These are phyloP conservation scores for Mormyrus lacerda DNA, from an alignment of 2,113 vertebrate species.

Conservation along the genomic window DNA sequence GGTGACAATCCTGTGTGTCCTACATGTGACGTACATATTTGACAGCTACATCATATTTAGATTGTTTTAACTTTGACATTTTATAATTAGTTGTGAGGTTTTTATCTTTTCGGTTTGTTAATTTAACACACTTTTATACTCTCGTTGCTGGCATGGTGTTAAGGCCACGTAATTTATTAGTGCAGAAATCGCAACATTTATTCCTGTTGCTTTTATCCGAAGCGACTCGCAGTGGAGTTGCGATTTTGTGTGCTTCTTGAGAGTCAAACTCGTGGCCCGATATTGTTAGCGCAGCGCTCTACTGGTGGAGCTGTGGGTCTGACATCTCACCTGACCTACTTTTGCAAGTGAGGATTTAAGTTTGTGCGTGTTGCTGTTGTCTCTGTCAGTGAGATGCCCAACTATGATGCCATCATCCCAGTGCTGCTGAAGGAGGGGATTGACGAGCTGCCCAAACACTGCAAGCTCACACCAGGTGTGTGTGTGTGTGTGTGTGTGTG, in stretches of 20 bases:
- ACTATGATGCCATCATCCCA: conserved; percentile 71
- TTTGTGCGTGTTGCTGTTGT: conserved; percentile 28
- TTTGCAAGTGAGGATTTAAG: not conserved
- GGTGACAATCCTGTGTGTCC: too few relatives aligned
- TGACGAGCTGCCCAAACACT: conserved; percentile 72
- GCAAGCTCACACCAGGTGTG: conserved; percentile 80
- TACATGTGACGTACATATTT: too few relatives aligned
- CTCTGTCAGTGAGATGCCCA: conserved; percentile 74
- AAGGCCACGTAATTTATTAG: not conserved
- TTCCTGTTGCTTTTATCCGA: not conserved
- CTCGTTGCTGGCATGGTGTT: not conserved
- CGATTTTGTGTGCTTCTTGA: not conserved
- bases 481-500: not conserved
- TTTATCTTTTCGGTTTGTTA: not conserved
- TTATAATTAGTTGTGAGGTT: not conserved
- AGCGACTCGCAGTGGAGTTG: not conserved
- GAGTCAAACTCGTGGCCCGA: not conserved
- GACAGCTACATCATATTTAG: too few relatives aligned
- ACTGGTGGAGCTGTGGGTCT: not conserved
- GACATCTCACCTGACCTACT: not conserved
- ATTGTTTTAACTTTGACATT: not conserved
- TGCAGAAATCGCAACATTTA: not conserved
- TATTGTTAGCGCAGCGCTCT: not conserved
- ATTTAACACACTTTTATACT: too few relatives aligned
- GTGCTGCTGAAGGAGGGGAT: conserved; percentile 75